Evolutionary conservation across 2,888 invertebrate species (phyloP).

Genomic region (Caenorhabditis sp.): DNA sequence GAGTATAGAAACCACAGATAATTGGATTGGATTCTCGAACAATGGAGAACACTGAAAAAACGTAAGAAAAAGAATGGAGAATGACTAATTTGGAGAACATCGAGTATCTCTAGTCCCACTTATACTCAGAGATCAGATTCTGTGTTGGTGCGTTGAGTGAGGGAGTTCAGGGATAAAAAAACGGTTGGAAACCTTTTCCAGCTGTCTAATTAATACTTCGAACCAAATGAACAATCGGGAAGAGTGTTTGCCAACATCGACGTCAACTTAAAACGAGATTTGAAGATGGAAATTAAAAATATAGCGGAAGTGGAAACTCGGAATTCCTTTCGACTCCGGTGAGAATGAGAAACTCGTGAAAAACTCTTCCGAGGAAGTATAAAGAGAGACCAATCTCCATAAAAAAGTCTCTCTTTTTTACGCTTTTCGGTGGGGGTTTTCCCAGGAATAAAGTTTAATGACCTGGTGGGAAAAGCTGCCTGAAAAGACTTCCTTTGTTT

Average conservation of each 20-base stretch:
- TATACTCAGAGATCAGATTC: constrained; percentile 19
- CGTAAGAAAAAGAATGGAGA: constrained; percentile 11
- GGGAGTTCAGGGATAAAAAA: constrained; percentile 1
- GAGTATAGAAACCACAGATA: constrained; percentile 22
- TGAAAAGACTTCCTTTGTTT: background rate
- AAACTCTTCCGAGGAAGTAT: background rate
- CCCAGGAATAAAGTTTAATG: constrained; percentile 25
- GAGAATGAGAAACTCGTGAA: background rate
- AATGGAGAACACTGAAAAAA: constrained; percentile 12
- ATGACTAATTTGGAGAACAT: constrained; percentile 40
- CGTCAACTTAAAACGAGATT: background rate
- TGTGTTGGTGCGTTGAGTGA: background rate
- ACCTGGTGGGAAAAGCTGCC: background rate
- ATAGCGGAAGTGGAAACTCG: no score
- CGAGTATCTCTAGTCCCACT: constrained; percentile 9
- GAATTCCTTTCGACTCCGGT: no score
- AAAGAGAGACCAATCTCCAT: background rate
- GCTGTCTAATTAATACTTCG: background rate
- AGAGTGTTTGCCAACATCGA: no score
- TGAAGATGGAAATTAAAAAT: background rate
- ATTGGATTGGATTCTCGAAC: constrained; percentile 20
- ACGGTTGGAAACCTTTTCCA: background rate
- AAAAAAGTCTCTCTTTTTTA: background rate
- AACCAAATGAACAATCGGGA: no score
- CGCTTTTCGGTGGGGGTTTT: background rate